A percentile compares a stretch with the other conserved stretches of the same genome.
Conservation (phyloP, 2,888 invertebrate species). For the Seira ritae region DNA sequence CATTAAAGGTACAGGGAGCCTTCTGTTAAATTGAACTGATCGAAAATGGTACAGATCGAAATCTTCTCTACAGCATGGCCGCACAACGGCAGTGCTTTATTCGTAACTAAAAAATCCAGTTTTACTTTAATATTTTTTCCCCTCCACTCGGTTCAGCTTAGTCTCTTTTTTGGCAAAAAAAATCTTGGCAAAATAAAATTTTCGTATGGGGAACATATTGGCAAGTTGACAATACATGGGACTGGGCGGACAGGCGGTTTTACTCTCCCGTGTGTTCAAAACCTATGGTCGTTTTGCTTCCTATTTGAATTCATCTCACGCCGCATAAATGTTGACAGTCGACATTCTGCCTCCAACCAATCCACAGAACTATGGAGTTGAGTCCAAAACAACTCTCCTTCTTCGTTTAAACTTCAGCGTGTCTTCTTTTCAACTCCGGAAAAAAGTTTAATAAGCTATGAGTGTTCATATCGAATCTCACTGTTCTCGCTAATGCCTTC, state of each 20-base stretch:
- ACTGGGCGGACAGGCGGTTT: constrained; percentile 42
- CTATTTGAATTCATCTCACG: constrained; percentile 63
- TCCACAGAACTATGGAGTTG: no score
- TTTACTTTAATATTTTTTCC: not conserved
- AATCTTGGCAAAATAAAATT: constrained; percentile 43
- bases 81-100: no score
- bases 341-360: constrained; percentile 54
- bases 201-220: constrained; percentile 61
- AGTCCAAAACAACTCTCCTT: constrained; percentile 60
- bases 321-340: constrained; percentile 66
- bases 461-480: constrained; percentile 57
- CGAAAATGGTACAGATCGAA: no score
- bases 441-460: constrained; percentile 65
- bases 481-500: constrained; percentile 52
- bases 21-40: no score
- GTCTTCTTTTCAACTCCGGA: no score
- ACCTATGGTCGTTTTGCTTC: no score
- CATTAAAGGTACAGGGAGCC: constrained; percentile 26
- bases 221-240: constrained; percentile 62
- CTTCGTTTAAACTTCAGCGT: constrained; percentile 62
- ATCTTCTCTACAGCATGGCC: no score
- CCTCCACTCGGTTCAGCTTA: constrained; percentile 21
- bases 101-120: no score
- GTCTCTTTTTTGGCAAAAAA: constrained; percentile 58
- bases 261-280: no score